Evolutionary conservation across 1,140 invertebrate genomes (phyloP).

Genomic region (Drosophila prosaltans): DNA sequence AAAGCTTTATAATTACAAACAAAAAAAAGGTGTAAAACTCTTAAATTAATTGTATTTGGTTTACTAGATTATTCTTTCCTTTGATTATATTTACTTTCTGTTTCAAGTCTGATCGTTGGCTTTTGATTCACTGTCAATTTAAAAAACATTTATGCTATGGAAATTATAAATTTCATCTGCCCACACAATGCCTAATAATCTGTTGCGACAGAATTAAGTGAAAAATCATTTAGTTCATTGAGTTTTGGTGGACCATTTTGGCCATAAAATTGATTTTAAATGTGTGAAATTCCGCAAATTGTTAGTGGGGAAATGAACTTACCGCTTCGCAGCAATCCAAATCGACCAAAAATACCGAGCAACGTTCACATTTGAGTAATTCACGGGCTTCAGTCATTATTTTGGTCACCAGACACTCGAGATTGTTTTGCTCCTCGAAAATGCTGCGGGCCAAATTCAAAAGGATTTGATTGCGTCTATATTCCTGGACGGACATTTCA

Average conservation of each 20-base stretch:
- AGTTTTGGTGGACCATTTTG: background rate
- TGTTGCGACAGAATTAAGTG: conserved; percentile 18
- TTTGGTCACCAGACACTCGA: conserved; percentile 96
- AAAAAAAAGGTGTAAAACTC: too few relatives aligned
- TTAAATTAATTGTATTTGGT: too few relatives aligned
- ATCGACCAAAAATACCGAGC: conserved; percentile 94
- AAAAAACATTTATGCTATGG: too few relatives aligned
- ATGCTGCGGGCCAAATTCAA: conserved; percentile 93
- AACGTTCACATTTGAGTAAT: conserved; percentile 95
- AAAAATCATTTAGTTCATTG: conserved; percentile 38
- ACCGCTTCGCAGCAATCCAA: conserved; percentile 93
- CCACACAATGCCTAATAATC: background rate
- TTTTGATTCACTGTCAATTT: too few relatives aligned
- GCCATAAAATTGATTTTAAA: too few relatives aligned
- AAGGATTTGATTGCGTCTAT: conserved; percentile 96
- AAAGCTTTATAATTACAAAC: too few relatives aligned
- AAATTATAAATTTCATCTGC: too few relatives aligned
- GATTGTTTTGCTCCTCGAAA: conserved; percentile 96
- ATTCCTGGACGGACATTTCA: conserved; percentile 96
- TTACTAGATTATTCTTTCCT: too few relatives aligned
- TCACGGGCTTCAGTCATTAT: conserved; percentile 98
- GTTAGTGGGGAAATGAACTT: conserved; percentile 79
- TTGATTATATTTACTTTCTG: too few relatives aligned
- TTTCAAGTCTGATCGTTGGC: too few relatives aligned
- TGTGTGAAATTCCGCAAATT: too few relatives aligned